Conservation (phyloP, 2,797 vertebrate species). For the Tauraco hartlaubi region DNA sequence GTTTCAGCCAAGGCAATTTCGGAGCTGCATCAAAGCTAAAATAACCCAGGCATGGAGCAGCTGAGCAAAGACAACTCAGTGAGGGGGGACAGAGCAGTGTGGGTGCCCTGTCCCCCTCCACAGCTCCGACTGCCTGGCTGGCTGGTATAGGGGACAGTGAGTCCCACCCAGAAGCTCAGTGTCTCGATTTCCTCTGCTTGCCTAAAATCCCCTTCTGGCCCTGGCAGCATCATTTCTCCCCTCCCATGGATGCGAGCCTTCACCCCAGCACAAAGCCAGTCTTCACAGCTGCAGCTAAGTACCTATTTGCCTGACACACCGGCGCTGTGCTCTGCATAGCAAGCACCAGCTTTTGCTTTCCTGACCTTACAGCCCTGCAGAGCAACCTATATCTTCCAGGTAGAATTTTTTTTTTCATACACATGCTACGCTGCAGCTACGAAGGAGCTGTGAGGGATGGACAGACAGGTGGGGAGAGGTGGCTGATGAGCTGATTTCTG, state of each 20-base stretch:
- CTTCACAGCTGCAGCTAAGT: slow-evolving; percentile 1
- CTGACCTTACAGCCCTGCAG: slow-evolving; percentile 24
- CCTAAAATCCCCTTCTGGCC: neutral
- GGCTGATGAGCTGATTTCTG: neutral
- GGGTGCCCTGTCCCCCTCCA: neutral
- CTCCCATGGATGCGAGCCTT: neutral
- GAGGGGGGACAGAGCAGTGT: neutral
- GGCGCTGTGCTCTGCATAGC: neutral
- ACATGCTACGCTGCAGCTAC: neutral
- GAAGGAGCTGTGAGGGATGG: neutral
- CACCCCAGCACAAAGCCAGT: neutral
- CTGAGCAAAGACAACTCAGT: neutral
- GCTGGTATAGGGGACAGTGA: neutral
- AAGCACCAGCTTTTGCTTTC: neutral
- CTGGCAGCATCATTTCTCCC: neutral
- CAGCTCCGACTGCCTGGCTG: neutral
- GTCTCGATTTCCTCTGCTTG: fast-evolving
- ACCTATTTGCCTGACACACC: neutral
- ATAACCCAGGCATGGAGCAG: slow-evolving; percentile 4
- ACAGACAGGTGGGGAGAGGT: neutral
- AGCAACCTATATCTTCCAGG: neutral
- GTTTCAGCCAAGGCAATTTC: slow-evolving; percentile 50
- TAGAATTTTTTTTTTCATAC: neutral
- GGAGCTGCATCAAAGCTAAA: slow-evolving; percentile 32
- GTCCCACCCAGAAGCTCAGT: neutral